A percentile compares a stretch with the other conserved stretches of the same genome.
These are phyloP conservation scores for Nowickia ferox DNA, from an alignment of 2,888 invertebrate species.

Conservation along the genomic window DNA sequence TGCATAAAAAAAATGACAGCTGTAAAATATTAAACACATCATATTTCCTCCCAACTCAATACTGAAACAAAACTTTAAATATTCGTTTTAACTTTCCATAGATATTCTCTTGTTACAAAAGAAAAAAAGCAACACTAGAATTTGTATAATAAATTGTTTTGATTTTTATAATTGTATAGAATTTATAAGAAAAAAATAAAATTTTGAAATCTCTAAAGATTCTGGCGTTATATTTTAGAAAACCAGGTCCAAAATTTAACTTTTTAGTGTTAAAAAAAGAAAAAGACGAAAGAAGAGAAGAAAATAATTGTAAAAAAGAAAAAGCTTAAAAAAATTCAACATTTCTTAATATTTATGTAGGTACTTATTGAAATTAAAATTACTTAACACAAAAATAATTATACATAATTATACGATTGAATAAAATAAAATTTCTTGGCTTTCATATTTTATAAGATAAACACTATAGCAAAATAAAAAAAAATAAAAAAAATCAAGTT, in stretches of 20 bases:
- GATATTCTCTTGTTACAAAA: no score
- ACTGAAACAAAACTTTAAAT: no score
- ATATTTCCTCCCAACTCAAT: no score
- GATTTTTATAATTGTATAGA: no score
- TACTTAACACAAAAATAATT: slow-evolving; percentile 24
- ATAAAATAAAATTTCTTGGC: slow-evolving; percentile 55
- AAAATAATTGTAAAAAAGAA: slow-evolving; percentile 36
- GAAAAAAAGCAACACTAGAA: no score
- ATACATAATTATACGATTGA: slow-evolving; percentile 13
- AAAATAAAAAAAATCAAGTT: no score
- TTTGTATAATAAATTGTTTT: no score
- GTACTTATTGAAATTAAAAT: slow-evolving; percentile 57
- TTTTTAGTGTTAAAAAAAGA: slow-evolving; percentile 20
- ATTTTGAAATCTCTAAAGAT: no score
- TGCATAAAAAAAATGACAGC: slow-evolving; percentile 22
- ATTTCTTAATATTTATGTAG: slow-evolving; percentile 62
- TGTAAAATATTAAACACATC: slow-evolving; percentile 29
- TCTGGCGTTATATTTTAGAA: no score
- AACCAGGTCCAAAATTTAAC: neutral
- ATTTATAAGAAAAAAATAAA: no score
- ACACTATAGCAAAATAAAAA: slow-evolving; percentile 17
- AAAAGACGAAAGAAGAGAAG: no score
- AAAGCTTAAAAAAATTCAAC: slow-evolving; percentile 13
- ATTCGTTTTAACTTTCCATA: no score
- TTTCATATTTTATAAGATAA: slow-evolving; percentile 62